Evolutionary conservation across 2,888 invertebrate species (phyloP).

Genomic region (Pseudococcus jackbeardsleyi): DNA sequence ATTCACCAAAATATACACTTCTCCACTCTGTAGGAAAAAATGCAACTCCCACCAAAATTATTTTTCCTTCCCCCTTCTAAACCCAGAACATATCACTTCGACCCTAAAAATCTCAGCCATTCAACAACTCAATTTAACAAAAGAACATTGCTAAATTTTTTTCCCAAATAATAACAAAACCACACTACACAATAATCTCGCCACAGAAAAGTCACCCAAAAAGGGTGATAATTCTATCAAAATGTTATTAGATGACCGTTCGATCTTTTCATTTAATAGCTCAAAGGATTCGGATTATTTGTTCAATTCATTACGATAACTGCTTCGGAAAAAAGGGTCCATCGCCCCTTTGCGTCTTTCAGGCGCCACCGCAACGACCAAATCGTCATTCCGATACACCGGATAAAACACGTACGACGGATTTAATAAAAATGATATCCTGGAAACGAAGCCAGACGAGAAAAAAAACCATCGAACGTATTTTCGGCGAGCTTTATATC

Average conservation of each 20-base stretch:
- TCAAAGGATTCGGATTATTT: constrained; percentile 10
- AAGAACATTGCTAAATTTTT: background rate
- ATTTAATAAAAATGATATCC: background rate
- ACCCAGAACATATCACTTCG: no score
- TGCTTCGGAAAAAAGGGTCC: background rate
- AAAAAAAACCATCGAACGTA: background rate
- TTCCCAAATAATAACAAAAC: background rate
- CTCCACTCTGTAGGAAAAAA: no score
- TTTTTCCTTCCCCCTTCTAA: no score
- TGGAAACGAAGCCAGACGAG: background rate
- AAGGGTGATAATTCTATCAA: constrained; percentile 7
- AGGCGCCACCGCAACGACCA: constrained; percentile 2
- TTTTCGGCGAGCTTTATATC: background rate
- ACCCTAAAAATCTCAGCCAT: background rate
- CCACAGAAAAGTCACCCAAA: background rate
- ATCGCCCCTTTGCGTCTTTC: background rate
- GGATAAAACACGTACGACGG: background rate
- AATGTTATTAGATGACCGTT: constrained; percentile 16
- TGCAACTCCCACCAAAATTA: no score
- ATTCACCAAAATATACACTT: no score
- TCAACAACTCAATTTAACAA: background rate
- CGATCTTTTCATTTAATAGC: background rate
- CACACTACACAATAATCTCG: background rate
- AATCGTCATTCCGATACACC: background rate
- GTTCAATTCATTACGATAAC: constrained; percentile 11